phyloP scores from a whole-genome alignment of 2,888 invertebrate genomes.

The Abrostola triplasia region DNA sequence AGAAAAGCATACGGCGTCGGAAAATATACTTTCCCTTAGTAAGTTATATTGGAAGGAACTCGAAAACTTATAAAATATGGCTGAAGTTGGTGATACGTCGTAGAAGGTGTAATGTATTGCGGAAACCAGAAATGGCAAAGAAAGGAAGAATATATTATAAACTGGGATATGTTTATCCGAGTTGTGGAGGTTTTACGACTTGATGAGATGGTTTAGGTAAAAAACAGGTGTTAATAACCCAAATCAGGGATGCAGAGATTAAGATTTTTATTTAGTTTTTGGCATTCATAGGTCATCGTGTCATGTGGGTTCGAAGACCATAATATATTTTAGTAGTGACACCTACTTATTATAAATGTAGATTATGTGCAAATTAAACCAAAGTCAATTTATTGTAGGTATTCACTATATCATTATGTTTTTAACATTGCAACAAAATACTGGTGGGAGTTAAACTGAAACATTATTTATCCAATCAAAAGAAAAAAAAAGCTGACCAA shows the following conservation, averaged over 20 bases:
- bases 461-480: neutral
- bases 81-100: slow-evolving; percentile 55
- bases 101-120: slow-evolving; percentile 54
- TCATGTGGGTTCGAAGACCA: no score
- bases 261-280: no score
- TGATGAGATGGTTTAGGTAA: slow-evolving; percentile 8
- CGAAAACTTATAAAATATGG: slow-evolving; percentile 60
- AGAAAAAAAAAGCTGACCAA: neutral
- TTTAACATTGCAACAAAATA: no score
- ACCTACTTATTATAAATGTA: no score
- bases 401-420: no score
- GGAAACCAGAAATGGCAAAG: slow-evolving; percentile 43
- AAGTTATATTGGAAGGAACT: slow-evolving; percentile 56
- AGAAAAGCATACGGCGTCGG: slow-evolving; percentile 30
- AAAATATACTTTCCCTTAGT: slow-evolving; percentile 49
- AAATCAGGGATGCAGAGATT: no score
- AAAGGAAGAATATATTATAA: slow-evolving; percentile 44
- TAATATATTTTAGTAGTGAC: no score
- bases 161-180: slow-evolving; percentile 18
- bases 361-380: no score
- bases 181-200: slow-evolving; percentile 2
- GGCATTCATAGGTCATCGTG: no score
- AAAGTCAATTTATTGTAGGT: no score
- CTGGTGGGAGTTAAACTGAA: no score
- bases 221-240: no score